These are phyloP conservation scores for Triplophysa dalaica DNA, from an alignment of 2,113 vertebrate species.

Conservation along the genomic window DNA sequence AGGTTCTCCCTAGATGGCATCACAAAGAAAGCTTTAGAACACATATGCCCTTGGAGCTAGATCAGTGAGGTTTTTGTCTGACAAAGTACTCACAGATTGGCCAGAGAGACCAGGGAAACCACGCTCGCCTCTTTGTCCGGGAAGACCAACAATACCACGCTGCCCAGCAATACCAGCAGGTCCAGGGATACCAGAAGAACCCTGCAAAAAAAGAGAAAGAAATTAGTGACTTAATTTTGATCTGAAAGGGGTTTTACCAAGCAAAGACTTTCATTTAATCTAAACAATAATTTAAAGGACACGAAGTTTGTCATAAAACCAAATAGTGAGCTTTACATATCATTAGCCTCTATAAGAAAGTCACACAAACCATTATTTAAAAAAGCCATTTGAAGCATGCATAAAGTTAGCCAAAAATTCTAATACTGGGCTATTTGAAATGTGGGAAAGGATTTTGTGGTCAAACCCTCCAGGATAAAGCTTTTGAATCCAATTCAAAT, in stretches of 20 bases:
- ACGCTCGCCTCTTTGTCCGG: slow-evolving; percentile 92
- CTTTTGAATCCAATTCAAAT: not conserved
- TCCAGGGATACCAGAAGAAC: slow-evolving; percentile 84
- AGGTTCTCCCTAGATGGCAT: slow-evolving; percentile 79
- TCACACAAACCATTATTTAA: not conserved
- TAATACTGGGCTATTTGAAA: not conserved
- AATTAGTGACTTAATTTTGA: not conserved
- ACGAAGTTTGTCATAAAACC: not conserved
- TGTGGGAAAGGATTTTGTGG: not conserved
- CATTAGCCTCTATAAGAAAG: not conserved
- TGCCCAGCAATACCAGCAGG: slow-evolving; percentile 87
- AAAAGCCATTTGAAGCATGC: not conserved
- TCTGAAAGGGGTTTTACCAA: not conserved
- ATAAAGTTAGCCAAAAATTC: not conserved
- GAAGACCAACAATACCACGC: slow-evolving; percentile 93
- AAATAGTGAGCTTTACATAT: not conserved
- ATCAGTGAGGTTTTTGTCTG: not conserved
- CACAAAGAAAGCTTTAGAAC: not conserved
- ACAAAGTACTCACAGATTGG: slow-evolving; percentile 78
- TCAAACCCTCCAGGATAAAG: not conserved
- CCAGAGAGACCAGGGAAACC: slow-evolving; percentile 90
- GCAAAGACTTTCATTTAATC: too few species aligned
- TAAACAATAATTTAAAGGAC: not conserved
- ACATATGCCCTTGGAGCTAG: not conserved
- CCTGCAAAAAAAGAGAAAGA: slow-evolving; percentile 69